Base-by-base conservation (phyloP, 2,797 vertebrate genomes). In the Catostomus latipinnis region DNA sequence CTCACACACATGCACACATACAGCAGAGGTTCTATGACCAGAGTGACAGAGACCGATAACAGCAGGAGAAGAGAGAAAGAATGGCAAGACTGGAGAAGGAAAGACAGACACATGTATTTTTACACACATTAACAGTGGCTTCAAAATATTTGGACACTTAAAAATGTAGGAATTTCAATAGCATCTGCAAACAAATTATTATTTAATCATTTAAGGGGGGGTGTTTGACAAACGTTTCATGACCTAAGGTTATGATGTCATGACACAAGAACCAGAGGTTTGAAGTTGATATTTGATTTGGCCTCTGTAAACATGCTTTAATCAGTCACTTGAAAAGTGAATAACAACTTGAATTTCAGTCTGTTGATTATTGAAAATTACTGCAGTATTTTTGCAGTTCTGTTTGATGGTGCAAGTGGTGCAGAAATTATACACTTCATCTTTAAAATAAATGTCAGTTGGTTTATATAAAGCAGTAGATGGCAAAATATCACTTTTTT, bases 71-170 rank as follows among this genome's bases (percentile, higher is more conserved):
- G 57, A n/a, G 4, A 11, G 45, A 52, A 49, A 65, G 50, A 60
- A 76, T 54, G 52, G 62, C 34, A 13, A 56, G 58, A 70, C 54
- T 34, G 62, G 66, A 48, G 74, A 78, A 68, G 65, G 83, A 72
- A 83, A 74, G 81, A 84, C 69, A 73, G 70, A 82, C 66, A 67
- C 52, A 34, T 13, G 58, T 57, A 43, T 14, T 6, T 34, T 34
- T 34, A 34, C 10, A 1, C 18, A 43, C 18, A 46, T 18, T 5
- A 12, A 57, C n/a, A 43, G 7, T 14, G 54, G 13, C 22, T 45
- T 18, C 13, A 12, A 34, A 45, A 45, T 46, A 45, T 63, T 63
- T 16, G 13, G 43, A 72, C 13, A 34, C 34, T 34, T 34, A 34
- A 34, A 34, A 3, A 34, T 34, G 34, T 34, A 34, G 2, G 34